Evolutionary conservation across 1,140 invertebrate genomes (phyloP).

Genomic region (Goniozus legneri): DNA sequence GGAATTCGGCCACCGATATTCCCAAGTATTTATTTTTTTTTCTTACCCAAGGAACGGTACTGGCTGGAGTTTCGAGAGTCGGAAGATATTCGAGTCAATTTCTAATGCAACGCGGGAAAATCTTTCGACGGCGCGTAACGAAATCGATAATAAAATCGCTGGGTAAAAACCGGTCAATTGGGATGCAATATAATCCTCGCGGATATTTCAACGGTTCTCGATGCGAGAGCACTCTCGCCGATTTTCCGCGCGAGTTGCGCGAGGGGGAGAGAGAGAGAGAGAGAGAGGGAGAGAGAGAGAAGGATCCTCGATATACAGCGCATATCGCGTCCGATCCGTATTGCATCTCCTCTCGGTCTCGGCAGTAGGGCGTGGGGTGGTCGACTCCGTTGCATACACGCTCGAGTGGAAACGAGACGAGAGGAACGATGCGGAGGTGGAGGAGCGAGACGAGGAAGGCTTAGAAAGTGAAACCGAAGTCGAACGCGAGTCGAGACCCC

Average conservation of each 20-base stretch:
- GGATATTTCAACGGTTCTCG: no score
- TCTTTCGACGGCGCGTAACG: not conserved
- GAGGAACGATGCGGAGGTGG: slow-evolving; percentile 1
- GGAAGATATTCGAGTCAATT: not conserved
- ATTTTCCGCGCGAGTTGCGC: slow-evolving; percentile 8
- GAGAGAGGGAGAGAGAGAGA: not conserved
- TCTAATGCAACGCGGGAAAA: no score
- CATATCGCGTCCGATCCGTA: not conserved
- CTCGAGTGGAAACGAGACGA: not conserved
- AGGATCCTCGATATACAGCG: not conserved
- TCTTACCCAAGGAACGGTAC: no score
- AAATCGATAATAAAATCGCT: not conserved
- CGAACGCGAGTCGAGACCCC: slow-evolving; percentile 43
- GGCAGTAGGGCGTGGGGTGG: not conserved
- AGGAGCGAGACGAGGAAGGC: slow-evolving; percentile 12
- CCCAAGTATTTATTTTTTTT: no score
- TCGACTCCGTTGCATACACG: not conserved
- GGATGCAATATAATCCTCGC: not conserved
- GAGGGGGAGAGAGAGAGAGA: not conserved
- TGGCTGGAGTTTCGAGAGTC: not conserved
- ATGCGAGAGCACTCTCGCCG: not conserved
- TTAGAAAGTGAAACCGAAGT: slow-evolving; percentile 50
- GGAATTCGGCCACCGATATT: no score
- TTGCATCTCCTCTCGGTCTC: not conserved
- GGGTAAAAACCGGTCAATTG: not conserved